These are phyloP conservation scores for Lochmaea crataegi DNA, from an alignment of 2,888 invertebrate species.

Conservation along the genomic window DNA sequence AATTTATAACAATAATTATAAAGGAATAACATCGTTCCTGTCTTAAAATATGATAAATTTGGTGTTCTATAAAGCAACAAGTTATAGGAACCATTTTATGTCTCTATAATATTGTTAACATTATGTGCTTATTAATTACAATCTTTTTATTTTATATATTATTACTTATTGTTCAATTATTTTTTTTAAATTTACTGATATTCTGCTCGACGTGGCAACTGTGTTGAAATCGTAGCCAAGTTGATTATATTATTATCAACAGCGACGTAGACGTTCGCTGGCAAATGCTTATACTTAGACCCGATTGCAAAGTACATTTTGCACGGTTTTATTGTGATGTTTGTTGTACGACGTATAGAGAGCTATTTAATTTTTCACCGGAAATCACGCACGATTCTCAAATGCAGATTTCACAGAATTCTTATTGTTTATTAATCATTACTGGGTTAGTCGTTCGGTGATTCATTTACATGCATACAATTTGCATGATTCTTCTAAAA, in stretches of 20 bases:
- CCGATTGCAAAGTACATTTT: slow-evolving; percentile 12
- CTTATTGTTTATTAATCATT: slow-evolving; percentile 15
- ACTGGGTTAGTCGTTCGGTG: slow-evolving; percentile 9
- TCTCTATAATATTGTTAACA: too few relatives aligned
- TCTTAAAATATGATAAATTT: too few relatives aligned
- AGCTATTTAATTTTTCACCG: not conserved
- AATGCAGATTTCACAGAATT: slow-evolving; percentile 15
- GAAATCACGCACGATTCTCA: slow-evolving; percentile 6
- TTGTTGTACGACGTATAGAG: not conserved
- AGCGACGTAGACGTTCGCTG: slow-evolving; percentile 12
- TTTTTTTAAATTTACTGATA: too few relatives aligned
- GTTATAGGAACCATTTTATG: too few relatives aligned
- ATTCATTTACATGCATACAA: slow-evolving; percentile 5
- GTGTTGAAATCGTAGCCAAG: slow-evolving; percentile 1
- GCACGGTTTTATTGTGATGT: not conserved
- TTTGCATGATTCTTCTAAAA: too few relatives aligned
- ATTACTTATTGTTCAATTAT: too few relatives aligned
- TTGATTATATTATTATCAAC: slow-evolving; percentile 13
- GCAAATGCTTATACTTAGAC: not conserved
- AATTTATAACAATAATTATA: too few relatives aligned
- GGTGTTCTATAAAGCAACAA: too few relatives aligned
- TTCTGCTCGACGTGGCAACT: not conserved
- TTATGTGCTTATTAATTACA: too few relatives aligned
- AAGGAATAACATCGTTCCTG: too few relatives aligned
- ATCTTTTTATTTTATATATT: too few relatives aligned